Evolutionary conservation across 2,113 vertebrate genomes (phyloP).

Genomic region (Lichenostomus cassidix): DNA sequence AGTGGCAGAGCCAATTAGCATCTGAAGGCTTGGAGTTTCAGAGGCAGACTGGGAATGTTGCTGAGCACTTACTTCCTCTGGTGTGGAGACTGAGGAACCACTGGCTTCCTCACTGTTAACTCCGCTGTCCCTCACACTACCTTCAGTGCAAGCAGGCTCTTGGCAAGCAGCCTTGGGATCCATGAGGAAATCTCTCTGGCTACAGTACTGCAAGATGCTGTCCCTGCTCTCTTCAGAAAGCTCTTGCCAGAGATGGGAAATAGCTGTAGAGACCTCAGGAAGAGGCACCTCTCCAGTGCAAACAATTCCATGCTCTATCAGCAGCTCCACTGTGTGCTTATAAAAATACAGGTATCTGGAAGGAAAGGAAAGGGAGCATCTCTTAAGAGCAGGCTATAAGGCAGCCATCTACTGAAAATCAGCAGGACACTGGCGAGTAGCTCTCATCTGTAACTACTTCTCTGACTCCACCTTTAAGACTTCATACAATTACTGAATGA

Average conservation of each 20-base stretch:
- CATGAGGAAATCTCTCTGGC: constrained; percentile 50
- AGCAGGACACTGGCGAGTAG: background rate
- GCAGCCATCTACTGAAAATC: background rate
- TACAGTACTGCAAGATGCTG: constrained; percentile 64
- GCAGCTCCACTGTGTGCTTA: constrained; percentile 78
- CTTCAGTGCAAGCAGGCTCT: constrained; percentile 6
- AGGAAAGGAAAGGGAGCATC: constrained; percentile 35
- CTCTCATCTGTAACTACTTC: background rate
- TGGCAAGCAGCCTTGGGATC: background rate
- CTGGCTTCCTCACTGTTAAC: constrained; percentile 75
- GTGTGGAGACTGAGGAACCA: constrained; percentile 70
- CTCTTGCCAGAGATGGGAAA: constrained; percentile 82
- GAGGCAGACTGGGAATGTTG: background rate
- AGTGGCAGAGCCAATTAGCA: background rate
- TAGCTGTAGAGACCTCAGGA: constrained; percentile 79
- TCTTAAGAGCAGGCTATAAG: background rate
- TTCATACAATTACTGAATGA: background rate
- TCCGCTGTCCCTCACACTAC: constrained; percentile 64
- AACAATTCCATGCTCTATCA: constrained; percentile 72
- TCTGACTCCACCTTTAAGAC: background rate
- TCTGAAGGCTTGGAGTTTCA: background rate
- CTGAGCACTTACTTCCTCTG: constrained; percentile 75
- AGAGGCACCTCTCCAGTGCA: constrained; percentile 64
- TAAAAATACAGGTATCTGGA: constrained; percentile 84
- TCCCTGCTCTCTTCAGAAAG: constrained; percentile 74